phyloP scores from a whole-genome alignment of 2,888 invertebrate genomes.

The Sesamia inferens region DNA sequence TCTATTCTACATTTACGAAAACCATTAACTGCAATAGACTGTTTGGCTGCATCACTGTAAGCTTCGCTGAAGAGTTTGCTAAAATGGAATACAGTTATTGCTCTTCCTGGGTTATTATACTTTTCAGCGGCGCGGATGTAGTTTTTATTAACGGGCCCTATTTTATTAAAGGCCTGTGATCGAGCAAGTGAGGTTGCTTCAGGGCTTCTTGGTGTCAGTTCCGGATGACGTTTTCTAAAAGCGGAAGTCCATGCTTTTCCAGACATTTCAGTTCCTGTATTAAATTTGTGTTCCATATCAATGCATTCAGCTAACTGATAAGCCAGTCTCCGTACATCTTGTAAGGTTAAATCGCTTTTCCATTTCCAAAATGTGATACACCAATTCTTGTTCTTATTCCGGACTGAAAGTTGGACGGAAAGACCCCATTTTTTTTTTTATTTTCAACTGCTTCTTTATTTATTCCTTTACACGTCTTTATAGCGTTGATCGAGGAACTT shows the following conservation, averaged over 20 bases:
- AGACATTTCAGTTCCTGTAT: conserved; percentile 23
- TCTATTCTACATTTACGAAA: conserved; percentile 35
- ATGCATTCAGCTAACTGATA: conserved; percentile 29
- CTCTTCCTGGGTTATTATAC: too few species aligned
- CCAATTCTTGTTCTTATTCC: conserved; percentile 32
- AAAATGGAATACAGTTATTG: too few species aligned
- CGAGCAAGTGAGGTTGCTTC: conserved; percentile 46
- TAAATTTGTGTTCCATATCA: conserved; percentile 32
- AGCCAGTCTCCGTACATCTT: conserved; percentile 20
- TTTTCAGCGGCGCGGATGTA: too few species aligned
- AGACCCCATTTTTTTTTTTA: too few species aligned
- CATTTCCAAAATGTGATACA: conserved; percentile 35
- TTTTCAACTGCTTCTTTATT: too few species aligned
- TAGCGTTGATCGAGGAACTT: too few species aligned
- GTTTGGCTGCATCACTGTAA: too few species aligned
- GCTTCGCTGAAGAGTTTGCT: too few species aligned
- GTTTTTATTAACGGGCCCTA: too few species aligned
- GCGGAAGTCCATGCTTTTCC: conserved; percentile 14
- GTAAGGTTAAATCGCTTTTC: conserved; percentile 21
- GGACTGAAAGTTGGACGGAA: too few species aligned
- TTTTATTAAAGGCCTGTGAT: conserved; percentile 51
- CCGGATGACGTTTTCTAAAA: conserved; percentile 40
- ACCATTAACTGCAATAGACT: too few species aligned
- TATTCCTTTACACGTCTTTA: too few species aligned
- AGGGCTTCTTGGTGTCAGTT: conserved; percentile 33